Evolutionary conservation across 2,113 vertebrate genomes (phyloP).

Genomic region (Corvus hawaiiensis): DNA sequence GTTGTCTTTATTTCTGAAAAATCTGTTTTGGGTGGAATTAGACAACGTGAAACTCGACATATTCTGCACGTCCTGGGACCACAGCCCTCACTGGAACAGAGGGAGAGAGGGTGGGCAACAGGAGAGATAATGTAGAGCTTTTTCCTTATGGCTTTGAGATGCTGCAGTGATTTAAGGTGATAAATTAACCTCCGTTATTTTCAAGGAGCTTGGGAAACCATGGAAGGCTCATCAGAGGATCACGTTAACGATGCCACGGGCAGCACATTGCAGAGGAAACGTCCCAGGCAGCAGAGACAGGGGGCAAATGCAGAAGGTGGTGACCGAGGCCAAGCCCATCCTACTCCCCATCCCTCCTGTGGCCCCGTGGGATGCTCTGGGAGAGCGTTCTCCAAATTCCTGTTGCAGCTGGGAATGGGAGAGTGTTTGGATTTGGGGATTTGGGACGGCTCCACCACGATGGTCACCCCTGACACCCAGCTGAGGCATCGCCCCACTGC

Average conservation of each 20-base stretch:
- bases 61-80: neutral
- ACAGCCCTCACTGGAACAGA: neutral
- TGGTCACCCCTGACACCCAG: neutral
- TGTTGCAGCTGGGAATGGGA: neutral
- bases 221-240: neutral
- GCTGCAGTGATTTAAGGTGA: conserved; percentile 35
- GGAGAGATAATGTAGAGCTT: neutral
- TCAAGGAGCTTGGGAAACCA: neutral
- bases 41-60: neutral
- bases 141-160: conserved; percentile 11
- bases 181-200: conserved; percentile 22
- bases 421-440: neutral
- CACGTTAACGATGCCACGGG: neutral
- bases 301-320: neutral
- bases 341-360: neutral
- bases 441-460: neutral
- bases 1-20: conserved; percentile 68
- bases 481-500: neutral
- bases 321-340: neutral
- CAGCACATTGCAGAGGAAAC: neutral
- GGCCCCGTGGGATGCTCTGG: neutral
- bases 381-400: neutral
- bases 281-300: neutral
- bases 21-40: conserved; percentile 16
- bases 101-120: neutral